Evolutionary conservation across 92 coral and sea anemone genomes (phyloP), one percentile per base, ranked within the genome.

Genomic region (Phenganax stokvisi): DNA sequence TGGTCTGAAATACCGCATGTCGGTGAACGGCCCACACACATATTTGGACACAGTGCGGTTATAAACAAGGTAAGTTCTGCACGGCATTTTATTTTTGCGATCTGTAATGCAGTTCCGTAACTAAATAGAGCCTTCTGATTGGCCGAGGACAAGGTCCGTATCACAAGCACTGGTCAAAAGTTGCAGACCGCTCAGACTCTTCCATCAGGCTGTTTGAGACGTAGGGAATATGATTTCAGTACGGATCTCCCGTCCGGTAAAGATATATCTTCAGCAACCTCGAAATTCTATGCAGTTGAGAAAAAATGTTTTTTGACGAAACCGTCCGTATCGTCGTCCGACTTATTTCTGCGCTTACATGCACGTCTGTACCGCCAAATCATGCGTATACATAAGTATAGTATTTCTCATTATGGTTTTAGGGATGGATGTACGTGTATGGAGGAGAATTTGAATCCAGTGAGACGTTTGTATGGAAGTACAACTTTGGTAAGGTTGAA

Each of bases 371-470:
- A 59, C 16, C 16, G 65, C n/a, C 65, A 7, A 1, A 13, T 59
- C n/a, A 13, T 25, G 25, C 65, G 25, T 13, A 20, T 59, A 59
- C 16, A 47, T 15, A 7, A 76, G 16, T 6, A 20, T 20, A 28
- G 31, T 56, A 2, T 57, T n/a, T 51, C 83, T 80, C 44, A 47
- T 30, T 60, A 31, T 65, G 47, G 74, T 65, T 72, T 2, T 81
- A 94, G 98, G 92, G 92, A 57, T 85, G 85, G n/a, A 87, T 94
- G 87, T 91, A 85, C 71, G 77, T 94, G 29, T 94, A 92, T 86
- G 98, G 98, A 55, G 98, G 98, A 82, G 97, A 94, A 76, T 94
- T 94, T 78, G 90, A 92, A 30, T 86, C 97, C 8, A 75, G 92
- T 29, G 97, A 92, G 69, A 92, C 93, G 55, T 92, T 93, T 13